Base-by-base conservation (phyloP, 2,888 invertebrate genomes). In the Liopterus haemorrhoidalis region DNA sequence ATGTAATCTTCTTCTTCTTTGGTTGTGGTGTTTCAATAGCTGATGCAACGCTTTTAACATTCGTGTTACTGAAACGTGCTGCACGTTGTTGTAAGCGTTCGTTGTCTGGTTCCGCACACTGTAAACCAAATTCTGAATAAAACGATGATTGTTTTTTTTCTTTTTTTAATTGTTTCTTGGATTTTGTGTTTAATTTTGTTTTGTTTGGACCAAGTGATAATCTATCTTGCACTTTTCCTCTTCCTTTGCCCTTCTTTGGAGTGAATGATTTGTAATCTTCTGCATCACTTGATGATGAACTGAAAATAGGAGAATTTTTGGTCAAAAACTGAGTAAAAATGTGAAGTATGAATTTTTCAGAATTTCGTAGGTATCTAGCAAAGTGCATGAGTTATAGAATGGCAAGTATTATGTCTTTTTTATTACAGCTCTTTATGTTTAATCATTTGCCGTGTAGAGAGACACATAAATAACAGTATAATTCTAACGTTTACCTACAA, bases 21-120 rank as follows among this genome's bases (percentile, higher is more conserved):
- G 27, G 19, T 9, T 11, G 3, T 19, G 42, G 36, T 18, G 41
- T 28, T 42, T 49, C 42, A 32, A 45, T 41, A 40, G 40, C 31
- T 41, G 36, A 21, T 40, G 5, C 19, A 38, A 45, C 49, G 31
- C 41, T 49, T 46, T 51, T 52, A 49, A 21, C 31, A 22, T 16
- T 28, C 14, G 44, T 24, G 27, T 45, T 33, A 32, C 72, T 74
- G 73, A 95, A 95, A 58, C 95, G 76, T 48, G 90, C 93, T 37
- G 94, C 94, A 57, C 95, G 78, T 64, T 91, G 90, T 64, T 86
- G 84, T 55, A 92, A 73, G 58, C 84, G 78, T 61, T 85, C 87
- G 53, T 80, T 78, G 69, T 84, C 84, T 56, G 81, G 84, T 61
- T 82, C 82, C 55, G n/a, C n/a, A 81, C 73, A 32, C 71, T 69